phyloP scores from a whole-genome alignment of 2,113 vertebrate genomes.

The Gambusia holbrooki region DNA sequence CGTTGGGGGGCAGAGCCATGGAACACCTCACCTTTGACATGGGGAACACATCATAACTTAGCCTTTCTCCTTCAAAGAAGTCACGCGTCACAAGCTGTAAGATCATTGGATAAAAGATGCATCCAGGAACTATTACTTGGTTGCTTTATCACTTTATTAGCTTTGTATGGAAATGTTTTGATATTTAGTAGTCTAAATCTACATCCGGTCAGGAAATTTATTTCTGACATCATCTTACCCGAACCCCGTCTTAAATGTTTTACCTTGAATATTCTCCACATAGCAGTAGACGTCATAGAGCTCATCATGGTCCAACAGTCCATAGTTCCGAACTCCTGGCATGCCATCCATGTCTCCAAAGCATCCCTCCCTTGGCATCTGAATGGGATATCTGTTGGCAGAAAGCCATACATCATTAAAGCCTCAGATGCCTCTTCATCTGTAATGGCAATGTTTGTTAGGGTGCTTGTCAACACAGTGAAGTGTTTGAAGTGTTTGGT shows the following conservation, averaged over 20 bases:
- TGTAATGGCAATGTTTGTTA: constrained; percentile 12
- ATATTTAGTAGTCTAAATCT: too few species aligned
- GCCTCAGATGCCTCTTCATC: constrained; percentile 2
- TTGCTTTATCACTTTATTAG: too few species aligned
- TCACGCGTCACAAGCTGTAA: too few species aligned
- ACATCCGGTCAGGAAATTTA: neutral
- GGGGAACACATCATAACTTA: neutral
- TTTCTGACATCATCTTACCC: neutral
- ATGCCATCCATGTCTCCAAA: constrained; percentile 92
- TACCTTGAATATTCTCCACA: constrained; percentile 88
- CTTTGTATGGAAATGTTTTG: too few species aligned
- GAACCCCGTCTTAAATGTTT: neutral
- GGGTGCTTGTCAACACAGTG: constrained; percentile 12
- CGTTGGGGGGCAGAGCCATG: constrained; percentile 76
- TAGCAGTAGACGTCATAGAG: constrained; percentile 95
- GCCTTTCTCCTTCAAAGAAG: too few species aligned
- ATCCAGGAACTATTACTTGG: too few species aligned
- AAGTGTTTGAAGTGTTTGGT: constrained; percentile 17
- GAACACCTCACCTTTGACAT: constrained; percentile 85
- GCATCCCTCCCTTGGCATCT: constrained; percentile 89
- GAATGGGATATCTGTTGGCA: constrained; percentile 88
- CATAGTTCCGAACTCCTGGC: constrained; percentile 91
- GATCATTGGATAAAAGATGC: too few species aligned
- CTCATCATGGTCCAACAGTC: constrained; percentile 84
- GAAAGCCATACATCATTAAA: constrained; percentile 11